Evolutionary conservation across 2,888 invertebrate species (phyloP).

Genomic region (Tipula lateralis): DNA sequence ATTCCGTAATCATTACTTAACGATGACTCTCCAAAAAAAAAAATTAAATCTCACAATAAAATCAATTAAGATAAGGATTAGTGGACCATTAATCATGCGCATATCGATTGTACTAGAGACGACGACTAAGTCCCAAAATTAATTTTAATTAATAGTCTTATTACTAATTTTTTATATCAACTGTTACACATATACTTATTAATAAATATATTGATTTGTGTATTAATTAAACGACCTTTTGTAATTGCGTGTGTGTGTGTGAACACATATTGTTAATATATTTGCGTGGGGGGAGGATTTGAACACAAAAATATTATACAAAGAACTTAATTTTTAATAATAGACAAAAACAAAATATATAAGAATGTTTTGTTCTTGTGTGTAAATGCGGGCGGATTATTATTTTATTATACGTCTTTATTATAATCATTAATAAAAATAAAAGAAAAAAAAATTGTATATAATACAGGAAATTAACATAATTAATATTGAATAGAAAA

Average conservation of each 20-base stretch:
- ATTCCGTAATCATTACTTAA: neutral
- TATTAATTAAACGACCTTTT: neutral
- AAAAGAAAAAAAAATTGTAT: neutral
- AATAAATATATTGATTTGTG: neutral
- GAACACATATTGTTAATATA: conserved; percentile 5
- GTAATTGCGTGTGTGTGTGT: neutral
- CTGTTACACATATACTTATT: neutral
- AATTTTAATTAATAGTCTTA: neutral
- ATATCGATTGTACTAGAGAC: neutral
- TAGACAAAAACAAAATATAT: neutral
- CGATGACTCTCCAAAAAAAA: neutral
- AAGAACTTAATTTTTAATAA: conserved; percentile 7
- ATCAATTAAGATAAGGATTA: neutral
- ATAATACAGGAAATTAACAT: conserved; percentile 16
- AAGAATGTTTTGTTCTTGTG: neutral
- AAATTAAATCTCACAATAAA: neutral
- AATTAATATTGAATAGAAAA: conserved; percentile 19
- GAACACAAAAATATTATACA: neutral
- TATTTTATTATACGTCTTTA: neutral
- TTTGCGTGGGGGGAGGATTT: conserved; percentile 12
- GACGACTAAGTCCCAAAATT: neutral
- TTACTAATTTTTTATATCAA: neutral
- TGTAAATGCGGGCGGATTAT: conserved; percentile 5
- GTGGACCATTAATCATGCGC: neutral
- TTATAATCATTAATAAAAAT: neutral